Evolutionary conservation across 2,797 vertebrate genomes (phyloP).

Genomic region (Pteronotus mesoamericanus): DNA sequence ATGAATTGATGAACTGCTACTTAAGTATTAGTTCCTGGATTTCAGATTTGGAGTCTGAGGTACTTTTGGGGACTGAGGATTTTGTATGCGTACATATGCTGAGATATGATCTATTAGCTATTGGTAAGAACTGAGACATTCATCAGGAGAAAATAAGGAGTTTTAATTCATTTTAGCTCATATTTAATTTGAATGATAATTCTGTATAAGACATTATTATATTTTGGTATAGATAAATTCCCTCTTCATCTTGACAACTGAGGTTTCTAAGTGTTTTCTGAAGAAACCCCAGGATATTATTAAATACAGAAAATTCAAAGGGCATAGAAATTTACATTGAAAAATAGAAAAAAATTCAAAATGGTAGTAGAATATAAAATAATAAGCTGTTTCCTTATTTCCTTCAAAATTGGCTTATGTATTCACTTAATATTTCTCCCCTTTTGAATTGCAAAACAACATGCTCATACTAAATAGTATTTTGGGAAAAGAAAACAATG

Average conservation of each 20-base stretch:
- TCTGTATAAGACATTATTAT: neutral
- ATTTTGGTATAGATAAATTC: neutral
- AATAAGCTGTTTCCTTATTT: neutral
- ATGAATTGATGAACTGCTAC: neutral
- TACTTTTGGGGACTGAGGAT: neutral
- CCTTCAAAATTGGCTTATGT: neutral
- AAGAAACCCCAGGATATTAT: neutral
- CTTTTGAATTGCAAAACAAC: neutral
- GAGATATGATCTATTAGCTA: neutral
- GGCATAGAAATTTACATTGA: neutral
- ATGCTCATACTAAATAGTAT: neutral
- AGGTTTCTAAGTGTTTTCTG: neutral
- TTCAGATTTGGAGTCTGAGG: constrained; percentile 9
- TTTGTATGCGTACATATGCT: neutral
- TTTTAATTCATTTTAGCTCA: constrained; percentile 22
- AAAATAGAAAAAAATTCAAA: neutral
- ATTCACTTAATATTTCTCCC: neutral
- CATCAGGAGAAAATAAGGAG: neutral
- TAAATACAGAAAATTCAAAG: neutral
- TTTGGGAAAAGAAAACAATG: neutral
- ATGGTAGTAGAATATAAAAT: neutral
- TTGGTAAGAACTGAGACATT: neutral
- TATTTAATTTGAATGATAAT: neutral
- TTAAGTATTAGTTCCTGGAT: neutral
- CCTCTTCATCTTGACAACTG: neutral